Evolutionary conservation across 2,888 invertebrate species (phyloP).

Genomic region (Eilema sororculum): DNA sequence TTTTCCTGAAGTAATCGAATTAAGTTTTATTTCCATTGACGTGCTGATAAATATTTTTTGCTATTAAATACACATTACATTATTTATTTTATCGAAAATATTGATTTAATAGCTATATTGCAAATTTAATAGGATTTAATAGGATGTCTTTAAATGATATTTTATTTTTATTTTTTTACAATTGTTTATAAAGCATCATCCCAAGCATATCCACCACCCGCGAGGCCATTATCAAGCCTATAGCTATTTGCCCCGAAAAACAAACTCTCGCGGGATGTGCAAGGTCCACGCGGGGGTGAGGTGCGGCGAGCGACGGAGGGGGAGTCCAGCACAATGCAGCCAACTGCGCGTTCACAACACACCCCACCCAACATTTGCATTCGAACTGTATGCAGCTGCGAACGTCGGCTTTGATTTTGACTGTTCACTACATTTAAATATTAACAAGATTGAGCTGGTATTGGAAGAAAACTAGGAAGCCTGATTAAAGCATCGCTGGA

Average conservation of each 20-base stretch:
- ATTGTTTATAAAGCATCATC: slow-evolving; percentile 63
- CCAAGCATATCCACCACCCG: slow-evolving; percentile 61
- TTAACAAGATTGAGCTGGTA: slow-evolving; percentile 32
- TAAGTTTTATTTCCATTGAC: no score
- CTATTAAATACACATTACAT: neutral
- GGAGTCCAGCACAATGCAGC: slow-evolving; percentile 77
- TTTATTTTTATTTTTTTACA: neutral
- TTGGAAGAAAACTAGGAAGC: slow-evolving; percentile 1
- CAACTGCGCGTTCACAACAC: slow-evolving; percentile 83
- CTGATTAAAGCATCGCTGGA: neutral
- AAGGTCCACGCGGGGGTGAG: slow-evolving; percentile 54
- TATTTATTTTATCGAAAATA: neutral
- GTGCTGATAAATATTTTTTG: neutral
- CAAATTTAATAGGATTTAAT: no score
- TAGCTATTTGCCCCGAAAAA: slow-evolving; percentile 88
- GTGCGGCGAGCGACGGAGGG: slow-evolving; percentile 46
- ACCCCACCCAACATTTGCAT: slow-evolving; percentile 80
- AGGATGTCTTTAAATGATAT: neutral
- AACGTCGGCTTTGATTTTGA: slow-evolving; percentile 73
- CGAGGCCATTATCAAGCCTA: slow-evolving; percentile 87
- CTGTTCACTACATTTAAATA: slow-evolving; percentile 51
- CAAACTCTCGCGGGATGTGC: slow-evolving; percentile 86
- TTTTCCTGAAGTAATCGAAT: no score
- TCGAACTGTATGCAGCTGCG: slow-evolving; percentile 71
- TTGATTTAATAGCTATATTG: neutral